Conservation (phyloP, 2,113 vertebrate species). For the Girardinichthys multiradiatus region DNA sequence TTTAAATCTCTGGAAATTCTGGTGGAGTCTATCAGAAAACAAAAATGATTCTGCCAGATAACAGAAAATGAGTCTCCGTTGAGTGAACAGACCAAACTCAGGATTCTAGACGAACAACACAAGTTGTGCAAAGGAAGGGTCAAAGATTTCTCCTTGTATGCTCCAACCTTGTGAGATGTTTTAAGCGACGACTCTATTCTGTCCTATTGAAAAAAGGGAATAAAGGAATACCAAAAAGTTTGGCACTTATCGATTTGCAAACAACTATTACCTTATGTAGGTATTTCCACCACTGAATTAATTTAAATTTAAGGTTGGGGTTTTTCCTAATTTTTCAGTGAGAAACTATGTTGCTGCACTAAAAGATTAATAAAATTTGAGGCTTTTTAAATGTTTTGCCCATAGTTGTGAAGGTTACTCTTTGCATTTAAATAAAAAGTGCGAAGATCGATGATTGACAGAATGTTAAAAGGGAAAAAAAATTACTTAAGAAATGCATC, state of each 20-base stretch:
- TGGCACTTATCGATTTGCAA: neutral
- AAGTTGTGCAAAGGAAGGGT: neutral
- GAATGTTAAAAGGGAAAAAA: neutral
- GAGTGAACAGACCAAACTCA: neutral
- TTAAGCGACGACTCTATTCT: neutral
- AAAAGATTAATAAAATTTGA: neutral
- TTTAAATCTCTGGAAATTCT: no score
- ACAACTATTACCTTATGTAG: neutral
- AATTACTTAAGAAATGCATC: neutral
- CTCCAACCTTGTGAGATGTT: no score
- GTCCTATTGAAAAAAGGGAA: neutral
- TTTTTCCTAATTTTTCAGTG: neutral
- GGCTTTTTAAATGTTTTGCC: neutral
- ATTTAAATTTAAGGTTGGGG: neutral
- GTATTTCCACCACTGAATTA: neutral
- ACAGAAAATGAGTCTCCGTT: neutral
- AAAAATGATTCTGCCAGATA: neutral
- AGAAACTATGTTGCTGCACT: neutral
- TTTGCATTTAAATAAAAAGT: neutral
- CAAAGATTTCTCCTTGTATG: no score
- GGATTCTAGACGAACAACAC: neutral
- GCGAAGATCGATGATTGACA: neutral
- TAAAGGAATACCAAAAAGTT: no score
- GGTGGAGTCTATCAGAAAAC: neutral
- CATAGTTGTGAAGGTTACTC: neutral